A percentile compares a stretch with the other conserved stretches of the same genome.
Conservation (phyloP, 1,140 invertebrate genomes). For the Oscheius sp. region DNA sequence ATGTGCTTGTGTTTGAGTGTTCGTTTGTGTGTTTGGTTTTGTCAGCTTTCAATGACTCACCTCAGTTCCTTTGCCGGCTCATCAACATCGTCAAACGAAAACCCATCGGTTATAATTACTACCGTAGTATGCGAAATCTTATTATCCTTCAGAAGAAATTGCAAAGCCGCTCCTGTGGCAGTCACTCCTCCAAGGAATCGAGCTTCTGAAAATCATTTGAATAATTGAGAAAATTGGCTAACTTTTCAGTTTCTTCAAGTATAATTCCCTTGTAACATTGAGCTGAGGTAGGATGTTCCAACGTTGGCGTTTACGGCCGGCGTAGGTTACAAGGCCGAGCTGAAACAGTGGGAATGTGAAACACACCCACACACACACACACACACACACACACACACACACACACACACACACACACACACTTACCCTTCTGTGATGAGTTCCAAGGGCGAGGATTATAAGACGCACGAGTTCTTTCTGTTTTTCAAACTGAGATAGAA, state of each 20-base stretch:
- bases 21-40: too few relatives aligned
- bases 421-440: background rate
- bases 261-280: background rate
- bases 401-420: too few relatives aligned
- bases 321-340: constrained; percentile 1
- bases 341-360: too few relatives aligned
- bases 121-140: background rate
- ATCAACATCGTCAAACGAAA: background rate
- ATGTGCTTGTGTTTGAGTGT: too few relatives aligned
- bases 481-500: background rate
- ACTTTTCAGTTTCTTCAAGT: background rate
- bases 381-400: too few relatives aligned
- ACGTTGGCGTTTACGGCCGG: background rate
- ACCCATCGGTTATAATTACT: background rate
- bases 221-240: background rate
- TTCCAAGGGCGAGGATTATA: background rate
- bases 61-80: background rate
- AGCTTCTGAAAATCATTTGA: background rate
- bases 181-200: background rate
- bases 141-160: background rate
- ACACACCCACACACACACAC: too few relatives aligned
- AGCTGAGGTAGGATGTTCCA: background rate
- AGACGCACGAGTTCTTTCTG: background rate
- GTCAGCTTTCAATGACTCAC: background rate
- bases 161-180: background rate